Conservation (phyloP, 35 echinoderm and acorn worm species). For the Anneissia japonica region DNA sequence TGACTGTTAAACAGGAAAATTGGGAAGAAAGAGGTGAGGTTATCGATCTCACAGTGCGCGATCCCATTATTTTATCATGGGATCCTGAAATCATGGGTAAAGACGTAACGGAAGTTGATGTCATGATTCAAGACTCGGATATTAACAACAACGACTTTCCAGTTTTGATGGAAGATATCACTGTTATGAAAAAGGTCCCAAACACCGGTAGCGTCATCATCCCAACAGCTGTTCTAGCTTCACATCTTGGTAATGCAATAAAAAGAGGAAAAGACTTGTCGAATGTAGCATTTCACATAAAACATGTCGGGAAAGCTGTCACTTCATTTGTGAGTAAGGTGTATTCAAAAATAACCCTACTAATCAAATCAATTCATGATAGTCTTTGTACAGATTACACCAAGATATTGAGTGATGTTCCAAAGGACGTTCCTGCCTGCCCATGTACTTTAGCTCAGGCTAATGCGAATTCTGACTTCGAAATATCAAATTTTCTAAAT, state of each 20-base stretch:
- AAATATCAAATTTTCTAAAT: background rate
- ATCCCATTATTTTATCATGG: constrained; percentile 20
- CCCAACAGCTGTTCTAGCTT: background rate
- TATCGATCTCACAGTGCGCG: constrained; percentile 26
- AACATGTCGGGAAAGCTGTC: background rate
- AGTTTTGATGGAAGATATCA: constrained; percentile 3
- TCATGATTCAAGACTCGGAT: background rate
- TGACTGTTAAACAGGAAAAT: constrained; percentile 5
- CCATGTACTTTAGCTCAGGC: constrained; percentile 31
- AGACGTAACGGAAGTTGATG: background rate
- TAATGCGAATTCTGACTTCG: constrained; percentile 5
- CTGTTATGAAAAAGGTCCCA: background rate
- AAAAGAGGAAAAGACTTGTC: background rate
- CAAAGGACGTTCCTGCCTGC: constrained; percentile 25
- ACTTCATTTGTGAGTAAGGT: background rate
- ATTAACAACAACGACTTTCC: background rate
- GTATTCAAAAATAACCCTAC: background rate
- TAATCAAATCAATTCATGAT: background rate
- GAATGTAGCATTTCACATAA: background rate
- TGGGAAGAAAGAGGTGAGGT: background rate
- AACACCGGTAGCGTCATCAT: constrained; percentile 22
- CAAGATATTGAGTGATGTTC: background rate
- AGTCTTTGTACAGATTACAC: no score
- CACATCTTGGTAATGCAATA: background rate
- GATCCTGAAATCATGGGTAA: background rate